Conservation (phyloP, 2,797 vertebrate genomes). For the Acrossocheilus fasciatus region DNA sequence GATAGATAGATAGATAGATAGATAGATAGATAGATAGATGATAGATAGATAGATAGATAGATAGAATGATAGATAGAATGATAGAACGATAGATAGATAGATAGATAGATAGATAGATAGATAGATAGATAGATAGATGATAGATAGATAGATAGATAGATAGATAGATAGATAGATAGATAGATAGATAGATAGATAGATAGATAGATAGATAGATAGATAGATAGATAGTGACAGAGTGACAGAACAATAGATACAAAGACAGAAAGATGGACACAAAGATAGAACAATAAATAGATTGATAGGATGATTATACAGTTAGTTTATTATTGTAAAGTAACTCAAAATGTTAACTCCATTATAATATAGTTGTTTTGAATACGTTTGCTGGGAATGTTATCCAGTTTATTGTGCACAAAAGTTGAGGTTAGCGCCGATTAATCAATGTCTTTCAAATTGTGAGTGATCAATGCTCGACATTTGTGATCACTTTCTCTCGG, state of each 20-base stretch:
- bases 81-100: neutral
- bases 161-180: neutral
- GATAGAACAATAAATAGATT: neutral
- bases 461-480: slow-evolving; percentile 36
- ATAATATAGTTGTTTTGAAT: neutral
- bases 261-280: neutral
- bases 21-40: too few species aligned
- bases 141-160: neutral
- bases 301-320: neutral
- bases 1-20: neutral
- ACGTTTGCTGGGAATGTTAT: neutral
- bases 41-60: neutral
- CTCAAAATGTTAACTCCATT: too few species aligned
- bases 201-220: neutral
- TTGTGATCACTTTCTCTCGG: slow-evolving; percentile 33
- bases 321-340: neutral
- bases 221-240: neutral
- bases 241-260: too few species aligned
- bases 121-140: neutral
- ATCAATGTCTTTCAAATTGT: slow-evolving; percentile 47
- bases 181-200: neutral
- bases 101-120: neutral
- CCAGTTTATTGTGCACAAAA: slow-evolving; percentile 39
- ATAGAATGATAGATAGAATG: neutral
- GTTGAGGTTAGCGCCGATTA: slow-evolving; percentile 36